These are phyloP conservation scores for Paramuricea clavata DNA, from an alignment of 92 coral and sea anemone species.

Conservation along the genomic window DNA sequence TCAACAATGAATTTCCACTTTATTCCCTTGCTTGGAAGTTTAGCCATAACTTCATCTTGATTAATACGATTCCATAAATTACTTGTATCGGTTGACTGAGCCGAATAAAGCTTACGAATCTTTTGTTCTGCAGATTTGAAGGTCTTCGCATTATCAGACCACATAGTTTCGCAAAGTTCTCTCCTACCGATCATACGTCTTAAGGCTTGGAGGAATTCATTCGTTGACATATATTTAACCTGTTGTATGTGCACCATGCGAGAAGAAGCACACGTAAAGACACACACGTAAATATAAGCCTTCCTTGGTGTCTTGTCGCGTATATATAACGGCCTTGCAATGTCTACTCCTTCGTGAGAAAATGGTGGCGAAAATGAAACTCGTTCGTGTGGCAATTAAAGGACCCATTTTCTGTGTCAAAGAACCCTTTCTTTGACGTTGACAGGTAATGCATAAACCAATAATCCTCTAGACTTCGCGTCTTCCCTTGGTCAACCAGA, in stretches of 20 bases:
- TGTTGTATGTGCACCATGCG: conserved; percentile 56
- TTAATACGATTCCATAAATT: conserved; percentile 29
- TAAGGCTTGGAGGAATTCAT: conserved; percentile 63
- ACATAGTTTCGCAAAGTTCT: conserved; percentile 56
- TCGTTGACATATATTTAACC: conserved; percentile 36
- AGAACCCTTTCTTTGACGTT: conserved; percentile 23
- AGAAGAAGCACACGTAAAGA: conserved; percentile 57
- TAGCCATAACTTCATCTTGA: conserved; percentile 30
- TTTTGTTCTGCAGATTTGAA: conserved; percentile 29
- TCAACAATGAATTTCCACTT: no score
- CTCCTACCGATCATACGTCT: conserved; percentile 53
- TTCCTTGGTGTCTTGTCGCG: neutral
- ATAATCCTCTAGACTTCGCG: conserved; percentile 44
- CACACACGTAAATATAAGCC: conserved; percentile 34
- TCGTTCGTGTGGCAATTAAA: conserved; percentile 60
- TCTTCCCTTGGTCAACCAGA: conserved; percentile 62
- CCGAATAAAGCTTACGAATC: neutral
- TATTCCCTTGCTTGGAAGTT: conserved; percentile 28
- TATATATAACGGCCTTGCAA: conserved; percentile 41
- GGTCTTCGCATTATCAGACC: conserved; percentile 56
- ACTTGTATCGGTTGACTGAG: neutral
- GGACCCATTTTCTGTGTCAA: conserved; percentile 57
- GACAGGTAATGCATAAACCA: conserved; percentile 43
- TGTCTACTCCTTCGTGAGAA: conserved; percentile 38
- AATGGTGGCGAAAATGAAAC: conserved; percentile 50